These are phyloP conservation scores for Pempheris klunzingeri DNA, from an alignment of 2,797 vertebrate genomes.

Conservation along the genomic window DNA sequence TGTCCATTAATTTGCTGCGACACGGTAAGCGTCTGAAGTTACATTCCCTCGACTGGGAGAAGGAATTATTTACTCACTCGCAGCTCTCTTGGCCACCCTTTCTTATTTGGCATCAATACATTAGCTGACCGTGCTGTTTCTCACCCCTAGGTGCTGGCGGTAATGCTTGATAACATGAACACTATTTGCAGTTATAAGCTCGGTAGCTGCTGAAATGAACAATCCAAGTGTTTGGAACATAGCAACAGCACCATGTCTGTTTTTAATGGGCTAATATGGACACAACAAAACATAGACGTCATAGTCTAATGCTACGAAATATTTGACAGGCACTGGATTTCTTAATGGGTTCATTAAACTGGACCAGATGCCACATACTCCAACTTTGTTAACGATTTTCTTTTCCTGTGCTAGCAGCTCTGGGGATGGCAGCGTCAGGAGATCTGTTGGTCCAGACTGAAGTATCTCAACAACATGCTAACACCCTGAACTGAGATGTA, in stretches of 20 bases:
- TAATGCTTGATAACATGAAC: conserved; percentile 20
- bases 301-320: not conserved
- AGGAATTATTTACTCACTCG: conserved; percentile 26
- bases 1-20: conserved; percentile 1
- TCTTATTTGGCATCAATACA: conserved; percentile 39
- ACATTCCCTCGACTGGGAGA: conserved; percentile 14
- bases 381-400: not conserved
- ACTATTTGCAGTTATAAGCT: conserved; percentile 24
- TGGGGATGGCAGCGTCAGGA: not conserved
- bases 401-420: not conserved
- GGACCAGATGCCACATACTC: not conserved
- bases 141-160: conserved; percentile 1
- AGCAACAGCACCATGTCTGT: not conserved
- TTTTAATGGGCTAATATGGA: not conserved
- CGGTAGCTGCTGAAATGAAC: not conserved
- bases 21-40: conserved; percentile 23
- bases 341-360: not conserved
- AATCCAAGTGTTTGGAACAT: not conserved
- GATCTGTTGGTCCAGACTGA: not conserved
- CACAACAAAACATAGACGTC: not conserved
- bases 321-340: not conserved
- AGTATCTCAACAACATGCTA: not conserved
- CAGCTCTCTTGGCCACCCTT: conserved; percentile 19
- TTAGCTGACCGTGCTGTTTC: conserved; percentile 36
- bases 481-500: not conserved